Evolutionary conservation across 2,113 vertebrate genomes (phyloP), one percentile per base, ranked within the genome.

Genomic region (Bufo bufo): DNA sequence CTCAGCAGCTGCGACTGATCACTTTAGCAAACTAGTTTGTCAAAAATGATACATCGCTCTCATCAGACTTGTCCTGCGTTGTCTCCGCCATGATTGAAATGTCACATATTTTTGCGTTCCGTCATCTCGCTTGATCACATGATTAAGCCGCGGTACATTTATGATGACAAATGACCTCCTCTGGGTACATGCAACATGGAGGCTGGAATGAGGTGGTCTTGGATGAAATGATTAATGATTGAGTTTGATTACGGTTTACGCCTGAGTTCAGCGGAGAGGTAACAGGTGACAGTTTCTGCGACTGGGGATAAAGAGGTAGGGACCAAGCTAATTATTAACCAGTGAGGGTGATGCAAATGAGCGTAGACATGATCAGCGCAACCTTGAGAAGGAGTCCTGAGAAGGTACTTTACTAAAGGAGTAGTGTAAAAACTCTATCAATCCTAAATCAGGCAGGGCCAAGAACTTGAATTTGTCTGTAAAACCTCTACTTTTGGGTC

Each of bases 11-110:
- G 95, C 89, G 92, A 94, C 91, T 93, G 91, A 94, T 94, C 91
- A 19, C 72, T 92, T 94, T 94, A 92, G 94, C 94, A 94, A 93
- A 94, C 94, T 93, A 95, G 96, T 96, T 97, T 97, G 96, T 97
- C 97, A 94, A 65, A 92, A 95, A 92, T 96, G 96, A 98, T 98
- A 95, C 97, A 98, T 98, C 94, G 93, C 90, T 96, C 97, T 97
- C 95, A 97, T 99, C 95, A 91, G 92, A 89, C 93, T 92, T 94
- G 95, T 94, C 93, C 95, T 93, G 91, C 47, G 92, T 91, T 93
- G 94, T 96, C 96, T 96, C 93, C 94, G 89, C 92, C 96, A 95
- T 95, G 97, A 98, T 96, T 96, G 96, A 97, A 96, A 92, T 86
- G 95, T 96, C 95, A 97, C 97, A 97, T 97, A 98, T 75, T 95